Evolutionary conservation across 2,797 vertebrate species (phyloP).

Genomic region (Artibeus lituratus): DNA sequence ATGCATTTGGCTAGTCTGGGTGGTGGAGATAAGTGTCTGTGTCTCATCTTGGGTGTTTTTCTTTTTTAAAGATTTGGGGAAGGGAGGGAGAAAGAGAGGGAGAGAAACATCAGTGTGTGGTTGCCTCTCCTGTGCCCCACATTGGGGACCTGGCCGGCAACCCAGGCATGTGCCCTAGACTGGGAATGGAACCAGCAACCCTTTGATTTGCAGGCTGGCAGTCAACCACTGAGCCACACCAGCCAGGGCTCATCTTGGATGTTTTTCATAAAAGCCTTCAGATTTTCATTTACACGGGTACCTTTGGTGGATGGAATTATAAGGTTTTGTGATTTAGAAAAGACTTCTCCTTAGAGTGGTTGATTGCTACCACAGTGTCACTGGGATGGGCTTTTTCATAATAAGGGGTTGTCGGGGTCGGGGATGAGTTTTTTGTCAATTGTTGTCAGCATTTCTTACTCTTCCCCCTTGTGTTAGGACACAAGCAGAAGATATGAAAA

Average conservation of each 20-base stretch:
- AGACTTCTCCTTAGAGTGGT: neutral
- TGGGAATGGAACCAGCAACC: no score
- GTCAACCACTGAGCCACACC: no score
- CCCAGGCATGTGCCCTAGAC: no score
- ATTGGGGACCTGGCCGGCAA: no score
- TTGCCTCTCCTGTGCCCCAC: no score
- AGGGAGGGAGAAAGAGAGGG: no score
- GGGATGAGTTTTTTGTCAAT: neutral
- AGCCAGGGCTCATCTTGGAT: neutral
- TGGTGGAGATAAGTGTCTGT: neutral
- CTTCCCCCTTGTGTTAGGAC: constrained; percentile 84
- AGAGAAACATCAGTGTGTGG: no score
- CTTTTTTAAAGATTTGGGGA: neutral
- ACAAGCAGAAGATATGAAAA: constrained; percentile 95
- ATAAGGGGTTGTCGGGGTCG: neutral
- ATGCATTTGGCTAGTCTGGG: neutral
- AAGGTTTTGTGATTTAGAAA: neutral
- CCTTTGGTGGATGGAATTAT: neutral
- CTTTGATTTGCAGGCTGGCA: no score
- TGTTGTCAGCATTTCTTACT: neutral
- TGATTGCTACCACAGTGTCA: neutral
- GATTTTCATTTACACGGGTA: neutral
- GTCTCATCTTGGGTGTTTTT: constrained; percentile 32
- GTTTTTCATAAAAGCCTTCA: constrained; percentile 20
- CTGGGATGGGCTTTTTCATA: neutral